phyloP scores from a whole-genome alignment of 92 coral and sea anemone genomes.

The Bergia puertoricense region DNA sequence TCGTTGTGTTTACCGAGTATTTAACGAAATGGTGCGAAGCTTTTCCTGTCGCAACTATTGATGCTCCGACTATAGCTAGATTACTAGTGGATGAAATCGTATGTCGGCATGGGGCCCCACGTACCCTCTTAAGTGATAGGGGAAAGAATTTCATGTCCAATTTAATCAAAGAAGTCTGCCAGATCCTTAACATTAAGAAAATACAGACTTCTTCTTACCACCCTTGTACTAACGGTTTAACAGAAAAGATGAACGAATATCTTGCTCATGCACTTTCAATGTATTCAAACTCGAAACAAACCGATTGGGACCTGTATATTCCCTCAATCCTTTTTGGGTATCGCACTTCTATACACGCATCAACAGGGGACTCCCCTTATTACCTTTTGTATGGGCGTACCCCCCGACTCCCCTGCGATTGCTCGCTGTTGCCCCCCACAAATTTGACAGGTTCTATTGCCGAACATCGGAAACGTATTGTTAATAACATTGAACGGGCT shows the following conservation, averaged over 20 bases:
- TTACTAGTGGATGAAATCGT: slow-evolving; percentile 34
- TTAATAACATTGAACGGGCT: slow-evolving; percentile 54
- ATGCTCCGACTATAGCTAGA: slow-evolving; percentile 49
- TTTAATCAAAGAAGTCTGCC: slow-evolving; percentile 28
- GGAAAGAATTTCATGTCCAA: slow-evolving; percentile 42
- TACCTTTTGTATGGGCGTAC: slow-evolving; percentile 39
- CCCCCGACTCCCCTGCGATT: slow-evolving; percentile 56
- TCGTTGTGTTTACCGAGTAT: slow-evolving; percentile 63
- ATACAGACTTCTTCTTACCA: slow-evolving; percentile 23
- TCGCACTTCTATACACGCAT: slow-evolving; percentile 1
- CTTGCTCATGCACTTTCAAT: slow-evolving; percentile 38
- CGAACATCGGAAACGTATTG: slow-evolving; percentile 66
- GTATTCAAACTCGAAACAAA: slow-evolving; percentile 36
- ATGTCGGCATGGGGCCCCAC: slow-evolving; percentile 44
- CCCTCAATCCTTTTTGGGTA: slow-evolving; percentile 50
- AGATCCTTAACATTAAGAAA: slow-evolving; percentile 21
- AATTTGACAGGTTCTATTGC: slow-evolving; percentile 50
- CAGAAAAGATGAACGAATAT: slow-evolving; percentile 26
- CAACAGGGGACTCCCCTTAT: slow-evolving; percentile 44
- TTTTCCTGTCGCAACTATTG: slow-evolving; percentile 44
- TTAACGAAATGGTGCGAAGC: slow-evolving; percentile 58
- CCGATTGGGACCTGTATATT: slow-evolving; percentile 41
- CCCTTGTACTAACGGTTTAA: slow-evolving; percentile 29
- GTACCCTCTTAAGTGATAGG: slow-evolving; percentile 43
- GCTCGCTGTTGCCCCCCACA: slow-evolving; percentile 45